phyloP scores from a whole-genome alignment of 2,797 vertebrate species.

The Karalla daura region DNA sequence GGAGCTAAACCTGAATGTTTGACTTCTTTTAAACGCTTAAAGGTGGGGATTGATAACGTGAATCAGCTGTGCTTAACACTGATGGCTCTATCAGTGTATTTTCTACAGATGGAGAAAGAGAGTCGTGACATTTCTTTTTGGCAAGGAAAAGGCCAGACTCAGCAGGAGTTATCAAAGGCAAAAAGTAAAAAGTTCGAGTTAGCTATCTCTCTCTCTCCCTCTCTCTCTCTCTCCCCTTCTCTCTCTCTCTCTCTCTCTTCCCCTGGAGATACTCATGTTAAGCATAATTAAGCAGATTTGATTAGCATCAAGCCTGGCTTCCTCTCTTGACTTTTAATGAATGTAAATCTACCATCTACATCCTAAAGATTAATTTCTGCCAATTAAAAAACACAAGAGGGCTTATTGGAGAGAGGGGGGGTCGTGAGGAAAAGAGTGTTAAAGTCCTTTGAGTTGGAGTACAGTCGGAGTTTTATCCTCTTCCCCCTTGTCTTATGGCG shows the following conservation, averaged over 20 bases:
- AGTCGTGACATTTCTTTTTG: conserved; percentile 84
- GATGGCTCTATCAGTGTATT: conserved; percentile 76
- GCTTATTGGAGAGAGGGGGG: conserved; percentile 85
- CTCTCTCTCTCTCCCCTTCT: conserved; percentile 70
- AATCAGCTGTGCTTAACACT: conserved; percentile 66
- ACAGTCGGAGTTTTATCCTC: conserved; percentile 82
- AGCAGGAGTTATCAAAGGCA: conserved; percentile 86
- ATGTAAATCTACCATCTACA: conserved; percentile 99
- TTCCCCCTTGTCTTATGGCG: conserved; percentile 81
- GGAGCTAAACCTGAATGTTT: conserved; percentile 56
- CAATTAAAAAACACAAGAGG: conserved; percentile 97
- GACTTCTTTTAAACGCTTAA: conserved; percentile 57
- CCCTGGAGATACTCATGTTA: conserved; percentile 98
- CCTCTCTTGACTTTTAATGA: conserved; percentile 99
- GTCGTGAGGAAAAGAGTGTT: conserved; percentile 74
- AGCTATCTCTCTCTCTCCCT: conserved; percentile 77
- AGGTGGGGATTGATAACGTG: conserved; percentile 65
- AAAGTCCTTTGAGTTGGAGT: conserved; percentile 82
- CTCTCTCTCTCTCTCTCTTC: conserved; percentile 77
- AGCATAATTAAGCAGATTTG: conserved; percentile 99
- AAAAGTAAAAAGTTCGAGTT: conserved; percentile 83
- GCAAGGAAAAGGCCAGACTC: conserved; percentile 83
- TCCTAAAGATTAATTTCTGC: conserved; percentile 99
- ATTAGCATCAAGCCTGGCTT: conserved; percentile 99
- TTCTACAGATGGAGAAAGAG: conserved; percentile 78